Evolutionary conservation across 2,888 invertebrate species (phyloP).

Genomic region (Hirtodrosophila confusa): DNA sequence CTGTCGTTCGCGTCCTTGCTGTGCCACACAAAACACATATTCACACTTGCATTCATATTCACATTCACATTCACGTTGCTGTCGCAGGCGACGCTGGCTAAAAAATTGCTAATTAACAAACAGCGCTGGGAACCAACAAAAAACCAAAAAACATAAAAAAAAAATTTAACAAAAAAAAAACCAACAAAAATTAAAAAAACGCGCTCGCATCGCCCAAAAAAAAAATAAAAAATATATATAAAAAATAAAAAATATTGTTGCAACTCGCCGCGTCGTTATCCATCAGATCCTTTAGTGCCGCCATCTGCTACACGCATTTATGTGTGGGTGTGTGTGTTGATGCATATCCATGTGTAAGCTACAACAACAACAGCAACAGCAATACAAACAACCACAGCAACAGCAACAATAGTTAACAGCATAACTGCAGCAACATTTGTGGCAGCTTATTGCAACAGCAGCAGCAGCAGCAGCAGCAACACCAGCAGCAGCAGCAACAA

Average conservation of each 20-base stretch:
- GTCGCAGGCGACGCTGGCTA: constrained; percentile 46
- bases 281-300: constrained; percentile 31
- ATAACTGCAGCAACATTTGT: constrained; percentile 40
- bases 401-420: constrained; percentile 39
- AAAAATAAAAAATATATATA: neutral
- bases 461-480: constrained; percentile 38
- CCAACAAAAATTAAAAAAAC: constrained; percentile 6
- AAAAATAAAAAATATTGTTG: constrained; percentile 19
- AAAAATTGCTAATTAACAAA: constrained; percentile 20
- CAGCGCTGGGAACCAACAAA: constrained; percentile 54
- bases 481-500: constrained; percentile 4
- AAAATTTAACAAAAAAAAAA: constrained; percentile 6
- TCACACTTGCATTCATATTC: constrained; percentile 11
- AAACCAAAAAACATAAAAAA: constrained; percentile 12
- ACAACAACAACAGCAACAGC: constrained; percentile 41
- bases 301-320: constrained; percentile 25
- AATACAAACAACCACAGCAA: constrained; percentile 19
- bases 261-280: constrained; percentile 58
- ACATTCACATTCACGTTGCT: constrained; percentile 33
- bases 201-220: neutral
- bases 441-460: constrained; percentile 29
- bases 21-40: constrained; percentile 8
- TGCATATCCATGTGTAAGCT: constrained; percentile 60
- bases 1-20: constrained; percentile 42
- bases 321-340: constrained; percentile 53